Base-by-base conservation (phyloP, 2,888 invertebrate species). In the Ormyrus labotus region DNA sequence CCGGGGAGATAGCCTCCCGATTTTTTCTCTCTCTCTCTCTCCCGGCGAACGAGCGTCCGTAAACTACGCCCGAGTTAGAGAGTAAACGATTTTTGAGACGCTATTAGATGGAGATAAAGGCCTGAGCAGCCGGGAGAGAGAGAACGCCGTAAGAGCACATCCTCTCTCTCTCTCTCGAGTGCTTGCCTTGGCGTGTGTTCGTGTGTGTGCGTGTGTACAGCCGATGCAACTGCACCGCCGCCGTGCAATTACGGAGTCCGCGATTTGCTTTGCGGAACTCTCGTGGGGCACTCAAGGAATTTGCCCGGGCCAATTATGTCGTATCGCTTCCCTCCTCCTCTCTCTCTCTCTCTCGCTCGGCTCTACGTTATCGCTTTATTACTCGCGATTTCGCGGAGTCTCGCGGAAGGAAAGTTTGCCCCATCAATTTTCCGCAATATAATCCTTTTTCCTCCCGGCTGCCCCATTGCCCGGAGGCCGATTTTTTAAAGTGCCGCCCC, bases 351-450 rank as follows among this genome's bases (percentile, higher is more conserved):
- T 34, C 34, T 34, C 34, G 34, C 34, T 53, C 67, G 72, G 53
- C 61, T 64, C 58, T 55, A 57, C 75, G 75, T 75, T 80, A 80
- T 75, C 80, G 71, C 80, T 80, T 75, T 71, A 75, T 80, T 80
- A 71, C 75, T 65, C 71, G 72, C 65, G 71, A 77, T 77, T 77
- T 70, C 63, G 63, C 63, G 71, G 55, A 9, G 50, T 61, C 48
- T 58, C 68, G 48, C 61, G 51, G 71, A 70, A 70, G 48, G 9
- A 6, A 72, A 72, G 55, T 72, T 72, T 53, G 50, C 72, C 34
- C 63, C 72, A 72, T 72, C 63, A 72, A 72, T 72, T 64, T 53
- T 10, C 34, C 19, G 50, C 63, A 63, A 63, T 72, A 72, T 72
- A 72, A 72, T 63, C 72, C 53, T 72, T 72, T 70, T 72, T 64